phyloP scores from a whole-genome alignment of 2,888 invertebrate species.

The Ceraclea dissimilis region DNA sequence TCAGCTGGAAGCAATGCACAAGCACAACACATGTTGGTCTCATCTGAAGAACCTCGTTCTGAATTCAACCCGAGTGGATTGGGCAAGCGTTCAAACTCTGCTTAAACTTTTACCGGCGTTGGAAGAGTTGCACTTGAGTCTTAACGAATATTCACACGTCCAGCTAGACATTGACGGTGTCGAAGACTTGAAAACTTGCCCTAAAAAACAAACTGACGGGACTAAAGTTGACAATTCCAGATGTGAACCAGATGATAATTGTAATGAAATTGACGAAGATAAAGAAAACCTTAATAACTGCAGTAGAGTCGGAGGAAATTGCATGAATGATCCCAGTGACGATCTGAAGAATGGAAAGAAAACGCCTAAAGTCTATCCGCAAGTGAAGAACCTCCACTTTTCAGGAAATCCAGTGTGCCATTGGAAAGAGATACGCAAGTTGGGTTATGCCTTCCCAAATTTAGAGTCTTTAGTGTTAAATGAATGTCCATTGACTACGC shows the following conservation, averaged over 20 bases:
- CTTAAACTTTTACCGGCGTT: conserved; percentile 70
- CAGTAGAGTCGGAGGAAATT: conserved; percentile 24
- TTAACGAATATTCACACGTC: conserved; percentile 79
- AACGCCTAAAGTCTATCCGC: conserved; percentile 47
- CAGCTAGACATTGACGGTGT: conserved; percentile 49
- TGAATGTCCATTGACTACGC: conserved; percentile 68
- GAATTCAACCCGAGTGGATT: conserved; percentile 80
- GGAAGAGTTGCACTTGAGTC: conserved; percentile 86
- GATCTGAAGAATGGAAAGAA: conserved; percentile 11
- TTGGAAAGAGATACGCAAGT: conserved; percentile 76
- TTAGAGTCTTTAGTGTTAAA: conserved; percentile 80
- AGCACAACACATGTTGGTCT: conserved; percentile 41
- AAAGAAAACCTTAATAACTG: conserved; percentile 25
- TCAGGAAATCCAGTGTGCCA: conserved; percentile 79
- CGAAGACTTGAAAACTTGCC: conserved; percentile 26
- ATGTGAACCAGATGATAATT: conserved; percentile 21
- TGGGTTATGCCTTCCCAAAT: conserved; percentile 80
- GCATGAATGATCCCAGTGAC: neutral
- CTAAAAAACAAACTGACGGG: conserved; percentile 8
- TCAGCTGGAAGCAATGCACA: conserved; percentile 54
- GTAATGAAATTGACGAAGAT: conserved; percentile 25
- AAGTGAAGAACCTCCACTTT: conserved; percentile 75
- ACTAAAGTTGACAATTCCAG: conserved; percentile 4
- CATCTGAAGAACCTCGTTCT: conserved; percentile 71
- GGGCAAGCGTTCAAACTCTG: conserved; percentile 73